phyloP scores from a whole-genome alignment of 2,888 invertebrate species.

The Taphrorychus bicolor region DNA sequence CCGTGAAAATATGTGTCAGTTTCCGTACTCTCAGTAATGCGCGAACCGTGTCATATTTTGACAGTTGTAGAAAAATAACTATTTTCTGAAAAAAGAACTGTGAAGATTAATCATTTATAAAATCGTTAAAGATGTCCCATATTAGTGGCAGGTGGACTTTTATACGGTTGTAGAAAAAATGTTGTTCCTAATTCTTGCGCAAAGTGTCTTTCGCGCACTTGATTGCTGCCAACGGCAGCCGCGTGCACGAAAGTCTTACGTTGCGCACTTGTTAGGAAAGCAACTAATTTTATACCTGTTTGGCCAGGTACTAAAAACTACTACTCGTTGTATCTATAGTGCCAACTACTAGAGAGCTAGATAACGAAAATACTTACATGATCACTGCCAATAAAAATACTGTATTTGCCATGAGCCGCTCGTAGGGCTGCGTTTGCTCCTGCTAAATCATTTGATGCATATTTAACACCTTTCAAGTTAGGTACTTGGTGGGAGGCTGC shows the following conservation, averaged over 20 bases:
- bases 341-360: too few relatives aligned
- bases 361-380: constrained; percentile 66
- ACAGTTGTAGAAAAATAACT: too few relatives aligned
- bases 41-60: too few relatives aligned
- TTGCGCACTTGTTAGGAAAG: background rate
- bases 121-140: too few relatives aligned
- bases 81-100: too few relatives aligned
- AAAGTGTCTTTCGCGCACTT: background rate
- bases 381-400: constrained; percentile 67
- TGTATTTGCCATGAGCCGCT: constrained; percentile 44
- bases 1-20: too few relatives aligned
- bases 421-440: constrained; percentile 64
- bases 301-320: constrained; percentile 17
- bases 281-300: background rate
- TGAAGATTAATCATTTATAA: too few relatives aligned
- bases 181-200: background rate
- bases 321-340: too few relatives aligned
- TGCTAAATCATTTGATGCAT: constrained; percentile 75
- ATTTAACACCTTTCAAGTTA: constrained; percentile 82
- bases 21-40: too few relatives aligned
- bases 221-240: background rate
- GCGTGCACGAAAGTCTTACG: background rate
- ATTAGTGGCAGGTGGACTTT: too few relatives aligned
- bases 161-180: background rate
- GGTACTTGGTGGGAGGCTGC: constrained; percentile 70